phyloP scores from a whole-genome alignment of 2,113 vertebrate species.

The Picathartes gymnocephalus region DNA sequence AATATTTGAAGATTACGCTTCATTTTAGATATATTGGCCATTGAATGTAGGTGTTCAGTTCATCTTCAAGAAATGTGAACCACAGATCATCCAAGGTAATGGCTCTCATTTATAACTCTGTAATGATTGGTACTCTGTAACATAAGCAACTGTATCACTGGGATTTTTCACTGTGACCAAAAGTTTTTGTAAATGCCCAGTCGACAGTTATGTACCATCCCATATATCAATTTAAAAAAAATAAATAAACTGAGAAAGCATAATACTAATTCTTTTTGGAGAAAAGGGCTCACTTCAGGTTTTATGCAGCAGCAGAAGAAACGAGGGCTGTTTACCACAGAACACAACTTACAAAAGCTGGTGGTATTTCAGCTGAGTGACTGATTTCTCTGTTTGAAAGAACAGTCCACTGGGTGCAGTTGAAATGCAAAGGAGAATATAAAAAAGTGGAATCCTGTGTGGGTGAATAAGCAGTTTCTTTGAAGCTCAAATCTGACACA shows the following conservation, averaged over 20 bases:
- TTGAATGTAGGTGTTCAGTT: background rate
- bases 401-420: background rate
- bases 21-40: background rate
- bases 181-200: background rate
- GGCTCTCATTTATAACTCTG: background rate
- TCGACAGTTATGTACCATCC: background rate
- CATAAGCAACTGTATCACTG: background rate
- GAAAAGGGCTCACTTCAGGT: background rate
- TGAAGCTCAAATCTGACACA: background rate
- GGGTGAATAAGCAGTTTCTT: background rate
- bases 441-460: background rate
- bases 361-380: background rate
- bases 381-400: background rate
- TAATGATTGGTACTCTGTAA: background rate
- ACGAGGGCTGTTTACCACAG: background rate
- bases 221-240: background rate
- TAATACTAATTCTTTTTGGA: background rate
- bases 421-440: conserved; percentile 9
- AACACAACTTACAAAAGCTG: background rate
- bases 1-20: background rate
- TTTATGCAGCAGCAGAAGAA: background rate
- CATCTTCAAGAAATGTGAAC: background rate
- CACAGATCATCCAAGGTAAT: background rate
- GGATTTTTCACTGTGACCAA: background rate
- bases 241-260: background rate